Conservation (phyloP, 2,888 invertebrate species). For the Meliscaeva auricollis region DNA sequence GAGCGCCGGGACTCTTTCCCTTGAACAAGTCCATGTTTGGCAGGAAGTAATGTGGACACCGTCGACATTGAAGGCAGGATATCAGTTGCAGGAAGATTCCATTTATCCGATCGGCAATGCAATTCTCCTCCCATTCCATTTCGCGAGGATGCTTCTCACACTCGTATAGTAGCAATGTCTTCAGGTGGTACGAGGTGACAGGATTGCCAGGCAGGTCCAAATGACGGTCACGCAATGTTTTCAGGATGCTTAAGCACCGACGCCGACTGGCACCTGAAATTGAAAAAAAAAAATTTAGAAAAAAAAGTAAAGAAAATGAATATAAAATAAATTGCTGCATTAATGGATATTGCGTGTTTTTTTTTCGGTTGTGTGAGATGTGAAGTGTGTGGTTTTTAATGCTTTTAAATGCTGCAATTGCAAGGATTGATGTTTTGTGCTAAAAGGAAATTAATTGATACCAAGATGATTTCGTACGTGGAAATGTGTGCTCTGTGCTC, state of each 20-base stretch:
- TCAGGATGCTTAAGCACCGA: slow-evolving; percentile 94
- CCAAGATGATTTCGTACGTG: slow-evolving; percentile 32
- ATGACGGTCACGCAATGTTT: slow-evolving; percentile 95
- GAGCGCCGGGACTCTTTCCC: slow-evolving; percentile 94
- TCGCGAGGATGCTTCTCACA: slow-evolving; percentile 98
- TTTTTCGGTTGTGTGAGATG: too few relatives aligned
- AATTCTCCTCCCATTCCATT: slow-evolving; percentile 97
- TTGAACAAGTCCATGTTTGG: slow-evolving; percentile 97
- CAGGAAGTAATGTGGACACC: slow-evolving; percentile 98
- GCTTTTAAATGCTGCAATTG: slow-evolving; percentile 54
- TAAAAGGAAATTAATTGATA: slow-evolving; percentile 74
- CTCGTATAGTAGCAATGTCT: slow-evolving; percentile 95
- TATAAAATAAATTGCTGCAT: slow-evolving; percentile 32
- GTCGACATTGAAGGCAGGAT: slow-evolving; percentile 96
- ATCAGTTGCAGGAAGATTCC: slow-evolving; percentile 97
- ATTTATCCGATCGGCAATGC: slow-evolving; percentile 95
- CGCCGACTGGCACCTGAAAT: slow-evolving; percentile 90
- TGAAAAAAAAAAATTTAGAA: slow-evolving; percentile 6
- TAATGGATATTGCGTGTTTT: slow-evolving; percentile 72
- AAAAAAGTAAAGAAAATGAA: background rate
- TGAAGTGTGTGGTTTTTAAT: too few relatives aligned
- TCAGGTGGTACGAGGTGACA: slow-evolving; percentile 95
- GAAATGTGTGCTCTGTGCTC: slow-evolving; percentile 10
- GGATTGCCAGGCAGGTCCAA: slow-evolving; percentile 95
- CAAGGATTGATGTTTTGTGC: slow-evolving; percentile 69